Evolutionary conservation across 2,113 vertebrate genomes (phyloP), one percentile per base, ranked within the genome.

Genomic region (Tachuris rubrigastra): DNA sequence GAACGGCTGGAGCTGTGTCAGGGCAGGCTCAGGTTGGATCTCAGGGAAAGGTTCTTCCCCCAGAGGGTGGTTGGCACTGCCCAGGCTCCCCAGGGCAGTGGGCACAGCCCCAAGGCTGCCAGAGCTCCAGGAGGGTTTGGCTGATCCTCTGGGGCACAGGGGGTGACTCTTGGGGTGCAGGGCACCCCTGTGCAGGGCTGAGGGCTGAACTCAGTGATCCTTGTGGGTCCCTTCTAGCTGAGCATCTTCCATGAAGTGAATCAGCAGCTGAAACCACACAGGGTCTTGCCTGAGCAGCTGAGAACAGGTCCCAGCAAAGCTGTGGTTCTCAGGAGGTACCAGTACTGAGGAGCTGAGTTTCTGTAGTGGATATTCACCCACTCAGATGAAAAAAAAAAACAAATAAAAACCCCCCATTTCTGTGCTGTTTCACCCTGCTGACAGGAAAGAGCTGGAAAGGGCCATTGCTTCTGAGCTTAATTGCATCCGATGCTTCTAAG

Each of bases 391-490:
- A 20, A 44, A 25, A 35, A 76, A 7, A 30, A 77, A 7, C 27
- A 30, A 12, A 8, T 3, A 42, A 20, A 59, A 55, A 21, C 5
- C 59, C 27, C 44, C 55, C 39, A 31, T 77, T 86, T 58, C 50
- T 59, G 80, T 59, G 83, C 39, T 25, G 10, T 84, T 93, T 95
- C 85, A 79, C 66, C 63, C 72, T 52, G 76, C 72, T 88, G 80
- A 55, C 79, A 81, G 92, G 75, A 81, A 80, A 44, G 92, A 84
- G 42, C 68, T 81, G 79, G 50, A 50, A 39, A 90, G 72, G 68
- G 83, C 76, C 75, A 59, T 39, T 50, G 63, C 92, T 88, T 52
- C 88, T 74, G 63, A 94, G 91, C 72, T 88, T 21, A 84, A 95
- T 62, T 86, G 78, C 86, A 95, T 44, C 65, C 17, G 16, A 21